Evolutionary conservation across 1,140 invertebrate genomes (phyloP).

Genomic region (Heliconius hewitsoni): DNA sequence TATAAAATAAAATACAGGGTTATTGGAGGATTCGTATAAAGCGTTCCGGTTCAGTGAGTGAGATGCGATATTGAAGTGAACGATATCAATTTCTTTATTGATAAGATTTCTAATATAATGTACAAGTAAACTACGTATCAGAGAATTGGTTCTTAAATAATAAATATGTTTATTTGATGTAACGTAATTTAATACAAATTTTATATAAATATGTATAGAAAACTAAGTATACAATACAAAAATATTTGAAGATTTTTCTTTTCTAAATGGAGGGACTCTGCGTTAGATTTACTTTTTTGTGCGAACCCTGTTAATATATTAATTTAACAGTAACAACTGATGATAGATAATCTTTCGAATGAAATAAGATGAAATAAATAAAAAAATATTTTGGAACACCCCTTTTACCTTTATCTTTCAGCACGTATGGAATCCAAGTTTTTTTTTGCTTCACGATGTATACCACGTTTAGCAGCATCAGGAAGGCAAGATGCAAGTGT

Average conservation of each 20-base stretch:
- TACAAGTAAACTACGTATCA: neutral
- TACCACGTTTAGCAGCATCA: no score
- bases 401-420: no score
- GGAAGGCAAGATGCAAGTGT: no score
- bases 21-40: slow-evolving; percentile 30
- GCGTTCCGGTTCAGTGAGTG: slow-evolving; percentile 38
- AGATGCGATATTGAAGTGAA: slow-evolving; percentile 43
- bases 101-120: neutral
- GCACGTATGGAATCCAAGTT: no score
- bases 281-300: no score
- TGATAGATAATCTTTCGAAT: no score
- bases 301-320: no score
- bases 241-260: neutral
- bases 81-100: slow-evolving; percentile 28
- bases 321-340: no score
- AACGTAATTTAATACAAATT: neutral
- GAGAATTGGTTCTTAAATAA: slow-evolving; percentile 3
- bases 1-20: slow-evolving; percentile 15
- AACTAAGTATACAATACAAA: neutral
- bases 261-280: no score
- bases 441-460: no score
- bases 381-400: no score
- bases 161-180: neutral
- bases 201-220: neutral
- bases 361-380: no score